phyloP scores from a whole-genome alignment of 2,888 invertebrate species.

The Pyrochroa serraticornis region DNA sequence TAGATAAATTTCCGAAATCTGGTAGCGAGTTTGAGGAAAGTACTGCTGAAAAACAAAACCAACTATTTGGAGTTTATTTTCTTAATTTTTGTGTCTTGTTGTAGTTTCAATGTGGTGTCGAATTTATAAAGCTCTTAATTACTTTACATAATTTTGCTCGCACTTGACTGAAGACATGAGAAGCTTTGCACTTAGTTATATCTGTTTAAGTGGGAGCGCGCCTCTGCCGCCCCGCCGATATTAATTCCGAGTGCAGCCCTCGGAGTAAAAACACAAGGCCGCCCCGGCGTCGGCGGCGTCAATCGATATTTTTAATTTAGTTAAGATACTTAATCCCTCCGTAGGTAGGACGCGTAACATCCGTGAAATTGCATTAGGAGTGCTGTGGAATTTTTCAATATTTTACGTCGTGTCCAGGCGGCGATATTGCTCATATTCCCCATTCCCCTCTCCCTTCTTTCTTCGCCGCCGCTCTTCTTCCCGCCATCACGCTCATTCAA shows the following conservation, averaged over 20 bases:
- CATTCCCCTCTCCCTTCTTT: constrained; percentile 28
- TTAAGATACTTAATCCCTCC: constrained; percentile 49
- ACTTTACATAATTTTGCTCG: no score
- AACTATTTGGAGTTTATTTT: no score
- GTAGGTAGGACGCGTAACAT: constrained; percentile 49
- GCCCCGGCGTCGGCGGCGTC: constrained; percentile 11
- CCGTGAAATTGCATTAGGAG: constrained; percentile 53
- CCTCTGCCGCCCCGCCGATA: constrained; percentile 9
- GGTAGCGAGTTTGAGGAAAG: no score
- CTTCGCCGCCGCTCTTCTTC: constrained; percentile 3
- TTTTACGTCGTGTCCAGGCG: constrained; percentile 48
- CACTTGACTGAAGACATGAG: no score
- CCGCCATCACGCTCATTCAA: constrained; percentile 48
- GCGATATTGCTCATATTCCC: constrained; percentile 46
- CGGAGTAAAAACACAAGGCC: constrained; percentile 20
- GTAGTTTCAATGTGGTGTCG: no score
- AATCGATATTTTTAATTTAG: constrained; percentile 52
- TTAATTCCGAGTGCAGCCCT: constrained; percentile 21
- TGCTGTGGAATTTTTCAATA: constrained; percentile 51
- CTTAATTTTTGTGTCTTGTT: no score
- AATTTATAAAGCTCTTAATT: no score
- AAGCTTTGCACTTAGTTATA: no score
- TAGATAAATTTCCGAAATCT: no score
- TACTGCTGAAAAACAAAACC: no score
- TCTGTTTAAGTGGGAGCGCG: not conserved